Conservation (phyloP, 2,113 vertebrate species). For the Syngnathoides biaculeatus region DNA sequence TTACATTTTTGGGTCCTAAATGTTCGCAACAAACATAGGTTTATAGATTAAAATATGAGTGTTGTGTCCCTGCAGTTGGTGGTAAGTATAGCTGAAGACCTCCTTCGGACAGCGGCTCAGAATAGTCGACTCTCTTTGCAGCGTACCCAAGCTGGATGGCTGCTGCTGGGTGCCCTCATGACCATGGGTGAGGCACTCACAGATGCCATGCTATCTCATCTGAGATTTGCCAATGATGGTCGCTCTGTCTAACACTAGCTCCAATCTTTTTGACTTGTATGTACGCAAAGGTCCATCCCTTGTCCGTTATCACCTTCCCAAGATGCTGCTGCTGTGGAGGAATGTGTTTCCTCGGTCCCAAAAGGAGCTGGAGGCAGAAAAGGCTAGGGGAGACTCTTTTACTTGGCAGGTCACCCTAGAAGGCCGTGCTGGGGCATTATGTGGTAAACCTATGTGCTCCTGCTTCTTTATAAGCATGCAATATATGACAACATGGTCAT, state of each 20-base stretch:
- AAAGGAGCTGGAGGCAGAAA: conserved; percentile 96
- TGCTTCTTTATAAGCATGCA: background rate
- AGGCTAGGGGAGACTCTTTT: conserved; percentile 92
- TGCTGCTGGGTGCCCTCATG: conserved; percentile 97
- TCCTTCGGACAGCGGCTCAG: conserved; percentile 90
- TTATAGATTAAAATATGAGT: background rate
- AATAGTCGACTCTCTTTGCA: conserved; percentile 95
- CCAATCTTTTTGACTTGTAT: background rate
- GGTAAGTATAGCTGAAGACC: conserved; percentile 96
- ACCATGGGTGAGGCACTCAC: conserved; percentile 80
- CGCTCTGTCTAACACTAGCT: background rate
- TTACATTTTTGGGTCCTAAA: background rate
- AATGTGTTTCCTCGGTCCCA: conserved; percentile 97
- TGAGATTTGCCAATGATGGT: background rate
- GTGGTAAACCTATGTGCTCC: conserved; percentile 76
- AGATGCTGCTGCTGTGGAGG: conserved; percentile 95
- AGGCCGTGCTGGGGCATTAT: conserved; percentile 93
- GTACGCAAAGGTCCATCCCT: conserved; percentile 82
- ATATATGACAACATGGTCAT: background rate
- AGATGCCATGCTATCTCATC: background rate
- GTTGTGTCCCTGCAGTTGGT: conserved; percentile 80
- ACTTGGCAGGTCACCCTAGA: conserved; percentile 98
- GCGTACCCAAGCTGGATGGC: conserved; percentile 95
- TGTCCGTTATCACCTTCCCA: conserved; percentile 95
- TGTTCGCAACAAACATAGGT: background rate